Conservation (phyloP, 2,797 vertebrate species). For the Acrossocheilus fasciatus region DNA sequence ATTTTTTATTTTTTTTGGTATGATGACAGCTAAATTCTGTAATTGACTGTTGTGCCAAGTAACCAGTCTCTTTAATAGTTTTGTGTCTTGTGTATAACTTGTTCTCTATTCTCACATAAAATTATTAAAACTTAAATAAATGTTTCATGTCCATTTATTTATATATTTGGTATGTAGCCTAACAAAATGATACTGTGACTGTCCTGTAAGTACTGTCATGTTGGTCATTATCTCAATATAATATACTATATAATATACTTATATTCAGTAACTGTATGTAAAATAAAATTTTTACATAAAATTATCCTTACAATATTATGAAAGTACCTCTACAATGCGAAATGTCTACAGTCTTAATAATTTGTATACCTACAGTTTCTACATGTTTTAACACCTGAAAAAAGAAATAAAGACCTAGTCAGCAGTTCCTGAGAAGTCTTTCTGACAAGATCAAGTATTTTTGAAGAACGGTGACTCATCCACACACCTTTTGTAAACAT, state of each 20-base stretch:
- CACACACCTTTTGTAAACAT: conserved; percentile 23
- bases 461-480: neutral
- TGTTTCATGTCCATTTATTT: neutral
- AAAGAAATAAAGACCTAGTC: neutral
- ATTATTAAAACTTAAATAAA: neutral
- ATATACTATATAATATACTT: neutral
- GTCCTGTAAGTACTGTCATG: neutral
- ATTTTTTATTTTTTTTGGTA: no score
- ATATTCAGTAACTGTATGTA: neutral
- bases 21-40: neutral
- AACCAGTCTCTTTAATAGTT: neutral
- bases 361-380: neutral
- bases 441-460: neutral
- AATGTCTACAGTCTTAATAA: neutral
- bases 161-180: neutral
- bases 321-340: neutral
- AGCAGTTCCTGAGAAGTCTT: neutral
- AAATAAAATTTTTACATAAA: neutral
- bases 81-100: neutral
- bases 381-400: neutral
- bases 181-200: neutral
- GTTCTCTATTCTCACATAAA: neutral
- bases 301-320: neutral
- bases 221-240: neutral
- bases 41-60: neutral